phyloP scores from a whole-genome alignment of 2,113 vertebrate genomes.

The Myotis davidii region DNA sequence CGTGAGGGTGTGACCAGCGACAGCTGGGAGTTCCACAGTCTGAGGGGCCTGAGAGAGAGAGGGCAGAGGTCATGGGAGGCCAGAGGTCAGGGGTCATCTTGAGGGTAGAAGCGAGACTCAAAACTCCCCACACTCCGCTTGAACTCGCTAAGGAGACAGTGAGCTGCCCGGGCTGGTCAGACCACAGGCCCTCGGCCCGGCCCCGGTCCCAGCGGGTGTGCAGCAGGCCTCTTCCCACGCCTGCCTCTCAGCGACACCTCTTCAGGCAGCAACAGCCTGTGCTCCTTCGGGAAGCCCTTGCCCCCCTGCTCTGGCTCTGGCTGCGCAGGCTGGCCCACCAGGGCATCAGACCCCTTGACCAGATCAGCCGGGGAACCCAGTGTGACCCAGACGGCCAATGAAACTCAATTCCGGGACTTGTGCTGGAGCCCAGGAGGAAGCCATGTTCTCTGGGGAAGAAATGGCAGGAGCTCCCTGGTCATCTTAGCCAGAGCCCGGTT shows the following conservation, averaged over 20 bases:
- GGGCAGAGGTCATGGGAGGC: neutral
- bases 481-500: neutral
- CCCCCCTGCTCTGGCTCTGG: neutral
- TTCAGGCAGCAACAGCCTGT: fast-evolving
- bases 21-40: slow-evolving; percentile 87
- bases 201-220: neutral
- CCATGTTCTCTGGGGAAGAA: neutral
- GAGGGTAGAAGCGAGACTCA: neutral
- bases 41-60: slow-evolving; percentile 72
- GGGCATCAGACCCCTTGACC: too few species aligned
- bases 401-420: neutral
- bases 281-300: neutral
- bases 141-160: neutral
- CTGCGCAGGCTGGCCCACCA: neutral
- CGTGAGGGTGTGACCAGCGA: slow-evolving; percentile 93
- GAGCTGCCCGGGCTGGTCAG: neutral
- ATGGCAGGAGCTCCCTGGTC: neutral
- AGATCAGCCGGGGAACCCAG: neutral
- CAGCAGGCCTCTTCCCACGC: neutral
- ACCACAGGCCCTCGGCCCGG: neutral
- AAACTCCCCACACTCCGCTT: neutral
- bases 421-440: neutral
- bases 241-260: neutral
- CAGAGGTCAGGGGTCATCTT: neutral
- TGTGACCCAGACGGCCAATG: neutral